Conservation (phyloP, 2,888 invertebrate genomes). For the Ophion ventricosus region DNA sequence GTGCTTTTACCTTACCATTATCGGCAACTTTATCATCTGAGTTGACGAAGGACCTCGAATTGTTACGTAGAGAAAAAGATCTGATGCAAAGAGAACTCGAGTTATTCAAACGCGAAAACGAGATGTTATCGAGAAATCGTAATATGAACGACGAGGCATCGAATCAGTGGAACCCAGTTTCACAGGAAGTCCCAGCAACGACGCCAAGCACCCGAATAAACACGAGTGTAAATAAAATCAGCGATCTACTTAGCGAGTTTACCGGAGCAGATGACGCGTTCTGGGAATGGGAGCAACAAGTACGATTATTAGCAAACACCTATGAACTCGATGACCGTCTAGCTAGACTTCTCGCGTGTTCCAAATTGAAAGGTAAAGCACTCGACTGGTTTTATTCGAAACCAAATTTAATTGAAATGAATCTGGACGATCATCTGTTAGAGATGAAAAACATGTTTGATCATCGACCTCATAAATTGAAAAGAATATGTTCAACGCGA, state of each 20-base stretch:
- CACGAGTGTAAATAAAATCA: too few species aligned
- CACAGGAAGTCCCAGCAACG: too few species aligned
- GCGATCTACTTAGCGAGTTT: conserved; percentile 56
- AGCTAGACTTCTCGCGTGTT: conserved; percentile 51
- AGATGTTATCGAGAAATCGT: not conserved
- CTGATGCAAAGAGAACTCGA: too few species aligned
- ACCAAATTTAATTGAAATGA: conserved; percentile 43
- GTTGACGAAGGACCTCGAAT: too few species aligned
- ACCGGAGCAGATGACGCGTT: conserved; percentile 53
- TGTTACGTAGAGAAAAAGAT: too few species aligned
- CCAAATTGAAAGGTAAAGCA: conserved; percentile 56
- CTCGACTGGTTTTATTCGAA: conserved; percentile 60
- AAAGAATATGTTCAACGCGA: conserved; percentile 38
- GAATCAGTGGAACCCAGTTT: not conserved
- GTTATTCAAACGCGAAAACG: not conserved
- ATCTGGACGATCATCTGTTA: conserved; percentile 52
- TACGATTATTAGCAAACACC: conserved; percentile 41
- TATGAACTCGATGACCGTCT: conserved; percentile 49
- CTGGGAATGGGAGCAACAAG: conserved; percentile 55
- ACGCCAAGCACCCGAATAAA: too few species aligned
- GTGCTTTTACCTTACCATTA: too few species aligned
- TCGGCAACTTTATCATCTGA: too few species aligned
- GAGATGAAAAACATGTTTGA: conserved; percentile 60
- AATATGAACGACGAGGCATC: not conserved
- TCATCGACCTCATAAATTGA: conserved; percentile 42